phyloP scores from a whole-genome alignment of 2,113 vertebrate species.

The Catharus bicknelli region DNA sequence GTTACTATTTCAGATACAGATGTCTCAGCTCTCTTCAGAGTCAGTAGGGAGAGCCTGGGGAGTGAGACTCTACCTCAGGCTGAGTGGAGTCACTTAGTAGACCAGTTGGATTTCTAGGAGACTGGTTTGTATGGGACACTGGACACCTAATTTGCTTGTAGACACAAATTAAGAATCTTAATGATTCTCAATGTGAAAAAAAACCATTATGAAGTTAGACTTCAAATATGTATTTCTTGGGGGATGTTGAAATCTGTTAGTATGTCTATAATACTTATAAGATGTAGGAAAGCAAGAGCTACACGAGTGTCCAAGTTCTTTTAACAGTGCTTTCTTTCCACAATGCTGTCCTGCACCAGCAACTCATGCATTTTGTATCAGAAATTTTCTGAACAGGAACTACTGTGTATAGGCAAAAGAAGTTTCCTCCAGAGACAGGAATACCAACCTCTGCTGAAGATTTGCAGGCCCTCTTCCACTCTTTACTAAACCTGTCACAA shows the following conservation, averaged over 20 bases:
- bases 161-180: background rate
- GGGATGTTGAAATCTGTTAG: background rate
- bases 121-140: background rate
- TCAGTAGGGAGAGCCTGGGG: background rate
- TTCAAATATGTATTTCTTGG: background rate
- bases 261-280: background rate
- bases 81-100: background rate
- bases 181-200: background rate
- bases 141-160: background rate
- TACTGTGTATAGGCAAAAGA: background rate
- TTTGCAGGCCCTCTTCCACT: background rate
- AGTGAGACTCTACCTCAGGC: background rate
- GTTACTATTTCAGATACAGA: background rate
- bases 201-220: background rate
- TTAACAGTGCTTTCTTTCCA: background rate
- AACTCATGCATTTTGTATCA: background rate
- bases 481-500: background rate
- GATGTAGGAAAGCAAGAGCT: background rate
- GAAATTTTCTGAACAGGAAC: background rate
- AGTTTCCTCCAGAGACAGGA: background rate
- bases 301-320: background rate
- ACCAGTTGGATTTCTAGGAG: background rate
- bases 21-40: background rate
- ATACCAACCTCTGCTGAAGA: background rate
- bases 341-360: background rate